Percentiles rank a stretch among this genome's conserved stretches.
These are phyloP conservation scores for Kryptolebias marmoratus DNA, from an alignment of 2,113 vertebrate genomes.

Conservation along the genomic window DNA sequence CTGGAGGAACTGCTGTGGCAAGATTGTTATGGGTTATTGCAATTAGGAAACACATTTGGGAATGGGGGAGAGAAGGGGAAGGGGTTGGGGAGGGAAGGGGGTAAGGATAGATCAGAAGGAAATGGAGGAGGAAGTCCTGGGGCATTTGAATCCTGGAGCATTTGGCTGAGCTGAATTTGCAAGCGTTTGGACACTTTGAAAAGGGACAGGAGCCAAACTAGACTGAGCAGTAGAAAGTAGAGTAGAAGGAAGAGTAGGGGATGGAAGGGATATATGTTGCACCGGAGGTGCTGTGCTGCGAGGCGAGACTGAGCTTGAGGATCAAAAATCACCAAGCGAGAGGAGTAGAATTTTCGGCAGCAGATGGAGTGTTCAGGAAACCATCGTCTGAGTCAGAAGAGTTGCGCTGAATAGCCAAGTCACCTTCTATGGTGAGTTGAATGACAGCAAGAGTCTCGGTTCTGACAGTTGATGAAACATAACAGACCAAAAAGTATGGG, in stretches of 20 bases:
- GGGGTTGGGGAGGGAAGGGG: neutral
- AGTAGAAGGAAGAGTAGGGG: neutral
- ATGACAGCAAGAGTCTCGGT: too few relatives aligned
- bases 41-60: neutral
- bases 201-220: neutral
- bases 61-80: neutral
- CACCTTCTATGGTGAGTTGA: too few relatives aligned
- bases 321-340: too few relatives aligned
- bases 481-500: too few relatives aligned
- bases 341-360: too few relatives aligned
- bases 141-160: neutral
- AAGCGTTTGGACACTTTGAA: neutral
- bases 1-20: neutral
- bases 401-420: too few relatives aligned
- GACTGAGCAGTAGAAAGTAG: neutral
- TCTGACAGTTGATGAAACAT: too few relatives aligned
- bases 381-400: too few relatives aligned
- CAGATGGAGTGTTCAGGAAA: too few relatives aligned
- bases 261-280: neutral
- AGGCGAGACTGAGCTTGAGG: too few relatives aligned
- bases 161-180: neutral
- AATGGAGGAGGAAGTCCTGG: neutral
- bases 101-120: neutral
- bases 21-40: neutral
- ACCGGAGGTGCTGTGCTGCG: too few relatives aligned